Percentiles rank a stretch among this genome's conserved stretches.
Conservation (phyloP, 2,113 vertebrate genomes). For the Mastomys coucha region DNA sequence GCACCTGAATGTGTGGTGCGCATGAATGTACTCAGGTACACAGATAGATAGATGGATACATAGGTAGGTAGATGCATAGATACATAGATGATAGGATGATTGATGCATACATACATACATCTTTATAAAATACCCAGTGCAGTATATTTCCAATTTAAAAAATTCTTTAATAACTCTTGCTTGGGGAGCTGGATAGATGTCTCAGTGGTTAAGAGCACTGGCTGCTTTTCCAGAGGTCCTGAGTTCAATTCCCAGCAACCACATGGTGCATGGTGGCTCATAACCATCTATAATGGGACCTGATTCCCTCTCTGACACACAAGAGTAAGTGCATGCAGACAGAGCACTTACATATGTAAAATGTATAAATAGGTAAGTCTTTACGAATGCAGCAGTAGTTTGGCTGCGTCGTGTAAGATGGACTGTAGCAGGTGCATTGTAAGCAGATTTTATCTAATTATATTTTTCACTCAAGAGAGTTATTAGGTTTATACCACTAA, state of each 20-base stretch:
- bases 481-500: conserved; percentile 12
- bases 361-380: neutral
- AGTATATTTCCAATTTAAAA: neutral
- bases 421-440: neutral
- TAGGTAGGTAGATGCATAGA: neutral
- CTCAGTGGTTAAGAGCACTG: neutral
- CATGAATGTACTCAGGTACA: neutral
- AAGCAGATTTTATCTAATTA: conserved; percentile 16
- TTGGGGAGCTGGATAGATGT: neutral
- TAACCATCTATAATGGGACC: neutral
- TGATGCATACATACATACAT: neutral
- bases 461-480: conserved; percentile 33
- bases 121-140: neutral
- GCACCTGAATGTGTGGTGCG: neutral
- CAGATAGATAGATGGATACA: neutral
- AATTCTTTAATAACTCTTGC: neutral
- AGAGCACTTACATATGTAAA: neutral
- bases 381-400: neutral
- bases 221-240: neutral
- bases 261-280: neutral
- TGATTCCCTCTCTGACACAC: neutral
- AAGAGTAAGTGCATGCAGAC: neutral
- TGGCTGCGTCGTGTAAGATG: conserved; percentile 7
- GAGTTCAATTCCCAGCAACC: neutral
- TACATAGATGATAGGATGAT: neutral